Percentiles rank a stretch among this genome's conserved stretches.
phyloP scores from a whole-genome alignment of 1,140 invertebrate genomes.

The Pectinophora gossypiella region DNA sequence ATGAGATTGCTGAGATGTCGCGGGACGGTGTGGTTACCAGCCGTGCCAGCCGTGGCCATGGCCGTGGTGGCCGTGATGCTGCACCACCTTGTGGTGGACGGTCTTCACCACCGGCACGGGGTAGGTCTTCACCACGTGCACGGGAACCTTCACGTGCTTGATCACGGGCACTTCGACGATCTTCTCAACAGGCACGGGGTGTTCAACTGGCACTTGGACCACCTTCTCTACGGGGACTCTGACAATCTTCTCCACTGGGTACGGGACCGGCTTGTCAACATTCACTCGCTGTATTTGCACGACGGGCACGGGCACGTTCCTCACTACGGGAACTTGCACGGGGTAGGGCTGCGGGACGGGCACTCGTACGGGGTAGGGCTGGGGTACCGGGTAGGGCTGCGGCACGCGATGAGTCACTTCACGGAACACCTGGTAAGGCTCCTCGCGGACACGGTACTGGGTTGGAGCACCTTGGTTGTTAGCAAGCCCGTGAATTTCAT shows the following conservation, averaged over 20 bases:
- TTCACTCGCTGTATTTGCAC: conserved; percentile 63
- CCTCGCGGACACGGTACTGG: conserved; percentile 50
- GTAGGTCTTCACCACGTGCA: conserved; percentile 59
- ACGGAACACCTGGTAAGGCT: conserved; percentile 51
- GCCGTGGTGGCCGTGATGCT: conserved; percentile 26
- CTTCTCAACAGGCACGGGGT: conserved; percentile 61
- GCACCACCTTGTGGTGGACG: conserved; percentile 52
- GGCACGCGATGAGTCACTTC: conserved; percentile 59
- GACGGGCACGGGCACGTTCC: conserved; percentile 60
- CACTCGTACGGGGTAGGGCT: conserved; percentile 55
- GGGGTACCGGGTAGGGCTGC: conserved; percentile 55
- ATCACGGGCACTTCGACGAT: conserved; percentile 60
- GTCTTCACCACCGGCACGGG: conserved; percentile 62
- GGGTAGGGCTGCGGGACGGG: conserved; percentile 70
- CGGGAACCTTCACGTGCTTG: conserved; percentile 54
- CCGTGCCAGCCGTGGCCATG: conserved; percentile 21
- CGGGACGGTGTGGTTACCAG: background rate
- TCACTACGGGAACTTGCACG: conserved; percentile 61
- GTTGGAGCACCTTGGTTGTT: conserved; percentile 58
- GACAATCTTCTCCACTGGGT: conserved; percentile 66
- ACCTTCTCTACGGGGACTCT: conserved; percentile 61
- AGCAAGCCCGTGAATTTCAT: conserved; percentile 56
- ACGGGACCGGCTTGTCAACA: conserved; percentile 66
- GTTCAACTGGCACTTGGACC: conserved; percentile 55
- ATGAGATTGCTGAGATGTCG: conserved; percentile 3